Conservation (phyloP, 1,140 invertebrate genomes). For the Proales similis region DNA sequence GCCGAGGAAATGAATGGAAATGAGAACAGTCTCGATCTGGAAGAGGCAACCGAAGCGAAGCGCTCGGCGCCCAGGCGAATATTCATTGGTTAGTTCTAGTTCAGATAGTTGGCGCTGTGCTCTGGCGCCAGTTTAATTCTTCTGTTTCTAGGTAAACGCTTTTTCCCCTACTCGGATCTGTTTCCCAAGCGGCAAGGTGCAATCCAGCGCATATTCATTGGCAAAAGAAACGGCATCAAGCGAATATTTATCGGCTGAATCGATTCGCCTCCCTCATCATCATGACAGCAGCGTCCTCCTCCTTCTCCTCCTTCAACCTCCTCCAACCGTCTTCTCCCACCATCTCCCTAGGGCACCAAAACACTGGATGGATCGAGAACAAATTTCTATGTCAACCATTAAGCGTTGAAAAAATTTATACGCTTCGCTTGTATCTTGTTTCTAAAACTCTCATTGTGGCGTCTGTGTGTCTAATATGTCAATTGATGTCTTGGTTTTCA, state of each 20-base stretch:
- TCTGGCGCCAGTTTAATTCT: background rate
- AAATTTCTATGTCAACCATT: background rate
- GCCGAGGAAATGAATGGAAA: too few relatives aligned
- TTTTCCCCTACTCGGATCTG: too few relatives aligned
- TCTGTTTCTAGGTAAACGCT: too few relatives aligned
- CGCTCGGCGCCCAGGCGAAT: constrained; percentile 31
- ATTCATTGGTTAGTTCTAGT: constrained; percentile 23
- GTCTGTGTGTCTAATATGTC: too few relatives aligned
- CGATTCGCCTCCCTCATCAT: background rate
- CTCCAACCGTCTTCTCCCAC: too few relatives aligned
- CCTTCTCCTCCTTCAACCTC: too few relatives aligned
- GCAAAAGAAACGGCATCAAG: constrained; percentile 15
- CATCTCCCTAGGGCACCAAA: background rate
- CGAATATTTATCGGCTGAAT: constrained; percentile 33
- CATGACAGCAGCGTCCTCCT: background rate
- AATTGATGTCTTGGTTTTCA: too few relatives aligned
- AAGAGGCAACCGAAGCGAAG: too few relatives aligned
- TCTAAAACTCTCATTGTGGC: too few relatives aligned
- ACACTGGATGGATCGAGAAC: background rate
- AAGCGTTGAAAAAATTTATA: background rate
- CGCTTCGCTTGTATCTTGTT: background rate
- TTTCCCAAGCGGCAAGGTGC: constrained; percentile 11
- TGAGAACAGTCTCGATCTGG: too few relatives aligned
- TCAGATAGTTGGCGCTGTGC: background rate
- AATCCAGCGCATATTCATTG: constrained; percentile 32